A percentile compares a stretch with the other conserved stretches of the same genome.
Conservation (phyloP, 1,140 invertebrate genomes). For the Euwallacea fornicatus region DNA sequence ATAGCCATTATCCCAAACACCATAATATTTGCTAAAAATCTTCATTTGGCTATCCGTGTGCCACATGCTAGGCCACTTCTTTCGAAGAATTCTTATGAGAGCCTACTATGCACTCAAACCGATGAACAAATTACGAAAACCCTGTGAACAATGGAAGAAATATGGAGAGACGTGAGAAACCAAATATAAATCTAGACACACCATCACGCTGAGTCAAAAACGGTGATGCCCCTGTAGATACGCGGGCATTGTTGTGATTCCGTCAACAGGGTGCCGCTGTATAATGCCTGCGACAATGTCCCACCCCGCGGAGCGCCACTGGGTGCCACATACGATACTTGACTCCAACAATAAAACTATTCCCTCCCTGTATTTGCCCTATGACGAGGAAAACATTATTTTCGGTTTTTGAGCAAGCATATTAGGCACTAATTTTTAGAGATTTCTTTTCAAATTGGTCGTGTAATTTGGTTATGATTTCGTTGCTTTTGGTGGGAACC, state of each 20-base stretch:
- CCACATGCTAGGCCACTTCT: not conserved
- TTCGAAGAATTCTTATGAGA: conserved; percentile 1
- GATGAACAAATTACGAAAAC: no score
- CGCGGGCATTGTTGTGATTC: conserved; percentile 37
- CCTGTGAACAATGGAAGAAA: no score
- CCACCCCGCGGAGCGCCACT: conserved; percentile 18
- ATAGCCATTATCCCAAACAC: conserved; percentile 30
- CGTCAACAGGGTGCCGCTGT: conserved; percentile 31
- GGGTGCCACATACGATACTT: conserved; percentile 41
- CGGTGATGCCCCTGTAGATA: conserved; percentile 38
- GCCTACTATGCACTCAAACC: no score
- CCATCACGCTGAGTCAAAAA: conserved; percentile 34
- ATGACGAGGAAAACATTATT: conserved; percentile 7
- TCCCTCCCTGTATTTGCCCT: conserved; percentile 13
- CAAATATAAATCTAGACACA: conserved; percentile 31
- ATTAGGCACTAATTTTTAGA: not conserved
- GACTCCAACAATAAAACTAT: conserved; percentile 37
- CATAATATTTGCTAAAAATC: conserved; percentile 38
- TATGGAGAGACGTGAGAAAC: conserved; percentile 37
- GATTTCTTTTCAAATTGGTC: conserved; percentile 9
- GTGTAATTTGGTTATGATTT: not conserved
- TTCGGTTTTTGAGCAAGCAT: conserved; percentile 17
- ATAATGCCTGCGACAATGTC: conserved; percentile 40
- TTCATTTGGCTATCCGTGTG: conserved; percentile 27
- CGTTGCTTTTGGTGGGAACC: no score